Evolutionary conservation across 1,140 invertebrate species (phyloP).

Genomic region (Mylabris phalerata): DNA sequence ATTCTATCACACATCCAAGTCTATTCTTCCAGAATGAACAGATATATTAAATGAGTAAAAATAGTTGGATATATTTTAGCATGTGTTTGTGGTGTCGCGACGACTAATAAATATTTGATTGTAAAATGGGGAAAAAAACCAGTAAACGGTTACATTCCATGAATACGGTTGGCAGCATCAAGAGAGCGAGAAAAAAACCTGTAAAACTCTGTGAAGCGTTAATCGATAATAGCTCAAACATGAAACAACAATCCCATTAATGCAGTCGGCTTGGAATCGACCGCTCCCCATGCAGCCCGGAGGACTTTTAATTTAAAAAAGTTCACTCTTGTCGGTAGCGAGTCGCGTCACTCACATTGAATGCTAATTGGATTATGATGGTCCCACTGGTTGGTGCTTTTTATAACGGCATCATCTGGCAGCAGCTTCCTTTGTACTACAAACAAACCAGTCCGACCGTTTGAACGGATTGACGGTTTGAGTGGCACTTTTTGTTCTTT

Average conservation of each 20-base stretch:
- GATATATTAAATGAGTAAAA: no score
- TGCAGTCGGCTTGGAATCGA: conserved; percentile 15
- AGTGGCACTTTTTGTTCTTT: conserved; percentile 24
- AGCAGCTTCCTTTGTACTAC: conserved; percentile 28
- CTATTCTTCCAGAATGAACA: no score
- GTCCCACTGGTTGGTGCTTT: conserved; percentile 32
- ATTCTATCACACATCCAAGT: no score
- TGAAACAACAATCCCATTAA: conserved; percentile 30
- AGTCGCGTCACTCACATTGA: conserved; percentile 31
- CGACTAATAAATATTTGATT: no score
- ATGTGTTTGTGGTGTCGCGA: no score
- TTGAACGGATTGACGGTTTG: conserved; percentile 29
- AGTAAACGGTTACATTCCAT: no score
- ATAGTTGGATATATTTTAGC: no score
- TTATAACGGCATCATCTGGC: conserved; percentile 30
- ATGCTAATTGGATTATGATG: conserved; percentile 39
- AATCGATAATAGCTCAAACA: conserved; percentile 25
- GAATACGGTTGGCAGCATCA: no score
- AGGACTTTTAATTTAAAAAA: conserved; percentile 37
- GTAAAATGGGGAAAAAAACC: no score
- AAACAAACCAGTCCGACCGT: conserved; percentile 21
- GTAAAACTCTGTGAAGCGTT: conserved; percentile 1
- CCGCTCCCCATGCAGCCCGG: conserved; percentile 17
- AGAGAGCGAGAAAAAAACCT: not conserved
- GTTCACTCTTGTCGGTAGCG: conserved; percentile 24